These are phyloP conservation scores for Lagocephalus sceleratus DNA, from an alignment of 2,797 vertebrate species.

Conservation along the genomic window DNA sequence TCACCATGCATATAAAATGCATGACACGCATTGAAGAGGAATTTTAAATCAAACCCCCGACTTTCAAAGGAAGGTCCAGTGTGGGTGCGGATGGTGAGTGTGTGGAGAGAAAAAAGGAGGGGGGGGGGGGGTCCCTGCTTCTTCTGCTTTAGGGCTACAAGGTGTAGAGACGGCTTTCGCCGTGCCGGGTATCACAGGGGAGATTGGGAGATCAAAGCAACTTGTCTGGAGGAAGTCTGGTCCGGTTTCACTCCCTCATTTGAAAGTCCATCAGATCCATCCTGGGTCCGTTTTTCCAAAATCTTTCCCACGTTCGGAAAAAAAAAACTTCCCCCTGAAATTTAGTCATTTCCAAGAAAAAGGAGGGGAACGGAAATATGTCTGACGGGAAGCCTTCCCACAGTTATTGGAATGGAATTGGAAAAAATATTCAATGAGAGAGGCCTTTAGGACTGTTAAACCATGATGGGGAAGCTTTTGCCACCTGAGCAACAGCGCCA, in stretches of 20 bases:
- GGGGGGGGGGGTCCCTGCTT: constrained; percentile 32
- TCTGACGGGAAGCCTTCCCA: constrained; percentile 23
- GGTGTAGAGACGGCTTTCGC: constrained; percentile 66
- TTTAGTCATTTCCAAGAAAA: constrained; percentile 30
- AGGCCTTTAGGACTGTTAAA: constrained; percentile 24
- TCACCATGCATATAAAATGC: constrained; percentile 77
- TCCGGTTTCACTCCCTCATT: constrained; percentile 65
- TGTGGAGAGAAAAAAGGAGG: constrained; percentile 31
- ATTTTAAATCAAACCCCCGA: constrained; percentile 75
- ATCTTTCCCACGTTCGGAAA: constrained; percentile 30
- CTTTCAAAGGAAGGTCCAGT: constrained; percentile 73
- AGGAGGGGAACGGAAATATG: not conserved
- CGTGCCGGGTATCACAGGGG: constrained; percentile 60
- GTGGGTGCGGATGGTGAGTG: constrained; percentile 49
- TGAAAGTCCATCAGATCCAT: constrained; percentile 69
- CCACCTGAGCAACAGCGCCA: constrained; percentile 40
- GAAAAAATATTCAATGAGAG: constrained; percentile 47
- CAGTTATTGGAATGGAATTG: constrained; percentile 38
- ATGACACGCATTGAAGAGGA: constrained; percentile 73
- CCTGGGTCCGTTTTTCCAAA: constrained; percentile 23
- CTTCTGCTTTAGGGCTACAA: constrained; percentile 71
- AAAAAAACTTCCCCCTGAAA: constrained; percentile 43
- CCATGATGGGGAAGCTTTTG: not conserved
- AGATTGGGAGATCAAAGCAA: constrained; percentile 71
- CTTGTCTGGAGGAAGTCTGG: constrained; percentile 64